Conservation (phyloP, 2,113 vertebrate species). For the Riparia riparia region DNA sequence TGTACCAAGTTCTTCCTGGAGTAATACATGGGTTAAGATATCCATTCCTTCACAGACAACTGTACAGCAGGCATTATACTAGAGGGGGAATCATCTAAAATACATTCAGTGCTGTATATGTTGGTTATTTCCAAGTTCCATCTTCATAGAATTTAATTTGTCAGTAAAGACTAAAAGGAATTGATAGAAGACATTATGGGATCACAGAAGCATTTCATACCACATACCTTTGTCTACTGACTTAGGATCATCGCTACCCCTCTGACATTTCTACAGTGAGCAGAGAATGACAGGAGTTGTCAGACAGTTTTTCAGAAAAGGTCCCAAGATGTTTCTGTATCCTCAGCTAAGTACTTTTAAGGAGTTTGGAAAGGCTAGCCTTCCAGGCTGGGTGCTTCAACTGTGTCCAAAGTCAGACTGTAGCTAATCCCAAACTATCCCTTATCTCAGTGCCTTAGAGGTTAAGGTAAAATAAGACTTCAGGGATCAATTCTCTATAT, state of each 20-base stretch:
- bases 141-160: neutral
- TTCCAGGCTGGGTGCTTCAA: neutral
- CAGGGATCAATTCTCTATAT: neutral
- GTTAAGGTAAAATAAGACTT: neutral
- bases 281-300: neutral
- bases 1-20: neutral
- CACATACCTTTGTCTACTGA: neutral
- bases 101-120: neutral
- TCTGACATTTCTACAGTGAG: neutral
- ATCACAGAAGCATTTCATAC: neutral
- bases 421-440: neutral
- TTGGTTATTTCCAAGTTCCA: neutral
- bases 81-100: neutral
- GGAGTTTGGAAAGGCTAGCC: neutral
- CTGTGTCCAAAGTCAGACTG: neutral
- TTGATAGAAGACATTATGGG: neutral
- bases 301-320: neutral
- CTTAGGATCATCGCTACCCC: neutral
- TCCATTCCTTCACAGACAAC: neutral
- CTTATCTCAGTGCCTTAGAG: neutral
- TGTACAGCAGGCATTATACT: neutral
- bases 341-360: neutral
- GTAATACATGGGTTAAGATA: neutral
- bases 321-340: neutral
- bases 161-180: neutral